Percentiles rank a stretch among this genome's conserved stretches.
phyloP scores from a whole-genome alignment of 2,797 vertebrate species.

The Somateria mollissima region DNA sequence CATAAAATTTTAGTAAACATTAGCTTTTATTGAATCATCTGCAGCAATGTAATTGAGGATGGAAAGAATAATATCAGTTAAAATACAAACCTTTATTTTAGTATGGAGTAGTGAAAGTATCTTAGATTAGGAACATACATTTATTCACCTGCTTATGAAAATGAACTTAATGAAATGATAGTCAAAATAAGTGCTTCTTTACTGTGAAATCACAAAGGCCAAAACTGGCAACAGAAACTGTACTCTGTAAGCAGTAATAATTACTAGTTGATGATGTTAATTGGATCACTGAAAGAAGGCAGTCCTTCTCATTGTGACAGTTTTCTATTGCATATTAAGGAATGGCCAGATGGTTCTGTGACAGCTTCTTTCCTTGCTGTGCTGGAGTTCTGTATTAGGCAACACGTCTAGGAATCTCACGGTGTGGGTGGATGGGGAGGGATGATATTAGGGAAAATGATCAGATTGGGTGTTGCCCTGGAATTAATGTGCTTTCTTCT shows the following conservation, averaged over 20 bases:
- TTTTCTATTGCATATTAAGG: neutral
- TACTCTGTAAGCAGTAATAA: neutral
- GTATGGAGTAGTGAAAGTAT: neutral
- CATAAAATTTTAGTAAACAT: neutral
- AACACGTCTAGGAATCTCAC: neutral
- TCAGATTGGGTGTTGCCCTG: neutral
- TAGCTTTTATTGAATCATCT: neutral
- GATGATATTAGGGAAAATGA: neutral
- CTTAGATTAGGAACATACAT: neutral
- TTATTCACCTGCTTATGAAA: neutral
- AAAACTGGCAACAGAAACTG: neutral
- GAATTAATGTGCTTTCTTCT: neutral
- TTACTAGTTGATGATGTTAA: neutral
- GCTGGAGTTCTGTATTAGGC: neutral
- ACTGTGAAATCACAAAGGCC: neutral
- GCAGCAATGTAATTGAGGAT: neutral
- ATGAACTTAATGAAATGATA: neutral
- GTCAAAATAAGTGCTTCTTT: neutral
- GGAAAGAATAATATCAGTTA: neutral
- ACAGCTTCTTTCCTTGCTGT: neutral
- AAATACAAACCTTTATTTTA: neutral
- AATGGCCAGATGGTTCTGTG: neutral
- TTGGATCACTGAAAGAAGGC: neutral
- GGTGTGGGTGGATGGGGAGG: neutral
- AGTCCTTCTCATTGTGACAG: neutral